Conservation (phyloP, 30 jellyfish, hydroid and myxozoan species). For the Sanderia malayensis region DNA sequence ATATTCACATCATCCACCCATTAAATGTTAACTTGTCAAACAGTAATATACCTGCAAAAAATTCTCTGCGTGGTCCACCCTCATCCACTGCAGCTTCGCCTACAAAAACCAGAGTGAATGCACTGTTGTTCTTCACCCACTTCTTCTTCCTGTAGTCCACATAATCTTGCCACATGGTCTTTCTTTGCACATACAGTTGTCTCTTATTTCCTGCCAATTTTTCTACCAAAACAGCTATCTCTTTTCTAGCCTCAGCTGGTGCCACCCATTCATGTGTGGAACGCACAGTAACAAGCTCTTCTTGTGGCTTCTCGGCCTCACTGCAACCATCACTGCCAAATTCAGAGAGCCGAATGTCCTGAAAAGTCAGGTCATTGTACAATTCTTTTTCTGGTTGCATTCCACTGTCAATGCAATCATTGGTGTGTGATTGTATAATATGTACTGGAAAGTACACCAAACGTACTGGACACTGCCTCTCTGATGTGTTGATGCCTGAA, state of each 20-base stretch:
- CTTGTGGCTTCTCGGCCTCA: not conserved
- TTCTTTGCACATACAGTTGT: too few relatives aligned
- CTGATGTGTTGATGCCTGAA: too few relatives aligned
- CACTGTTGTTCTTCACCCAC: not conserved
- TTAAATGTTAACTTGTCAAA: too few relatives aligned
- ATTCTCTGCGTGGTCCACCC: slow-evolving; percentile 12
- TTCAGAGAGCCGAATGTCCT: too few relatives aligned
- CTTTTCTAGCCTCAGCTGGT: not conserved
- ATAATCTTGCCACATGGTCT: slow-evolving; percentile 11
- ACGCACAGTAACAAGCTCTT: not conserved
- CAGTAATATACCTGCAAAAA: slow-evolving; percentile 4
- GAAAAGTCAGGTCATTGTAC: too few relatives aligned
- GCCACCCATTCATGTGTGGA: not conserved
- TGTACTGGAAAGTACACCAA: too few relatives aligned
- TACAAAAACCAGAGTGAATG: not conserved
- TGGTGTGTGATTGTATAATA: too few relatives aligned
- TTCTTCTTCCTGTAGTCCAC: slow-evolving; percentile 4
- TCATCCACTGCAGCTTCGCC: slow-evolving; percentile 14
- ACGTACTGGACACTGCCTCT: too few relatives aligned
- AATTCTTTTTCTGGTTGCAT: too few relatives aligned
- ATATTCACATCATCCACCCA: too few relatives aligned
- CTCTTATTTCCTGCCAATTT: slow-evolving; percentile 12
- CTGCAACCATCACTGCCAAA: not conserved
- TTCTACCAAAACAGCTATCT: not conserved
- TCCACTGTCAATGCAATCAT: too few relatives aligned